These are phyloP conservation scores for Euura saliciscinereae DNA, from an alignment of 1,140 invertebrate genomes.

Conservation along the genomic window DNA sequence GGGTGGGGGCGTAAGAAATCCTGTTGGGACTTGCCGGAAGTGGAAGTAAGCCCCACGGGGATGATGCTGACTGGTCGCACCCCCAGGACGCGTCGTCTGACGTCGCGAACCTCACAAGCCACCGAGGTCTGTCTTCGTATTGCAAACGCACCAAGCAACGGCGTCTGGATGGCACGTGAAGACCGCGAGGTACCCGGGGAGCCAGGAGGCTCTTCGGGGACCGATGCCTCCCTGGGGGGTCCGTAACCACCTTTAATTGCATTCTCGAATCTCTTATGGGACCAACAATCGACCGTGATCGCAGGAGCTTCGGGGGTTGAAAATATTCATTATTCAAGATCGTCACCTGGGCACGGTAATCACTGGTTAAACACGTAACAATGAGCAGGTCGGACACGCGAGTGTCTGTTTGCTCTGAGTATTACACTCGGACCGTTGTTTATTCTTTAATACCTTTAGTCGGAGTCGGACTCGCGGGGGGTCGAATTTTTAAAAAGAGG, in stretches of 20 bases:
- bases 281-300: constrained; percentile 21
- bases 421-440: neutral
- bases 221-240: constrained; percentile 15
- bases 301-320: neutral
- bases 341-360: neutral
- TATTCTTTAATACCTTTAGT: neutral
- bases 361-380: neutral
- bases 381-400: neutral
- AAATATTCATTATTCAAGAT: neutral
- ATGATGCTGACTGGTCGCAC: constrained; percentile 44
- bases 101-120: constrained; percentile 17
- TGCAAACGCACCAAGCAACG: constrained; percentile 10
- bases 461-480: no score
- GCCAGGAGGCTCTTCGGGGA: constrained; percentile 23
- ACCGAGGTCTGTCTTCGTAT: constrained; percentile 24
- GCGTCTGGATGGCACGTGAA: neutral
- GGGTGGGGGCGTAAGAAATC: constrained; percentile 18
- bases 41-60: constrained; percentile 43
- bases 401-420: neutral
- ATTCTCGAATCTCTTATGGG: constrained; percentile 22
- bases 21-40: constrained; percentile 29
- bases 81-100: constrained; percentile 33
- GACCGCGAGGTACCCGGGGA: constrained; percentile 19
- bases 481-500: no score
- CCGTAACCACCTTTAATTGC: constrained; percentile 15